Base-by-base conservation (phyloP, 2,888 invertebrate genomes). In the Pristionchus fissidentatus region DNA sequence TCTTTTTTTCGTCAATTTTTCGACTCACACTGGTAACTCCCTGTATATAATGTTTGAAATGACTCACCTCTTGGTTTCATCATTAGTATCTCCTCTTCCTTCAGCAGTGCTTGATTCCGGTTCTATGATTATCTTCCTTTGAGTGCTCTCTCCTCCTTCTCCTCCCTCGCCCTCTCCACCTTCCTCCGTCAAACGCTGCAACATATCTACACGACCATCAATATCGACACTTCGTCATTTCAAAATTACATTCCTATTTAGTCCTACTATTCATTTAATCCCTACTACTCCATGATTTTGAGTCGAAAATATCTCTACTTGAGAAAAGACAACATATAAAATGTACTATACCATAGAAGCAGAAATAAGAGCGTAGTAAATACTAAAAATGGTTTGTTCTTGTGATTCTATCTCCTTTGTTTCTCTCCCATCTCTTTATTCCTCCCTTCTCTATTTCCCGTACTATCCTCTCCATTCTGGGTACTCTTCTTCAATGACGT, bases 181-280 rank as follows among this genome's bases (percentile, higher is more conserved):
- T n/a, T 66, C 66, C 66, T 75, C 75, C 35, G n/a, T 32, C 75
- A 43, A n/a, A 46, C 46, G 19, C 46, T 75, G 46, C n/a, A 75
- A 29, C 75, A 75, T 75, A 29, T 46, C 75, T 75, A n/a, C 26
- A n/a, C 22, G 15, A 75, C 26, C 19, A 75, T 49, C 49, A 49
- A 49, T 49, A 49, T 49, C 19, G 10, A 49, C 49, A 49, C 19
- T 19, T 49, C 19, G 49, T 49, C 13, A 49, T 49, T 49, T 49
- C 19, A 19, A 49, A 49, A 49, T 19, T 49, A 49, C 19, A 49
- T 49, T 10, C 19, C 13, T 10, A 49, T 49, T 13, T n/a, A n/a
- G n/a, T n/a, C n/a, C n/a, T n/a, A n/a, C n/a, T n/a, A n/a, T n/a
- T n/a, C n/a, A n/a, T n/a, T n/a, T n/a, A n/a, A n/a, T n/a, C n/a